Conservation (phyloP, 2,113 vertebrate genomes). For the Etheostoma cragini region DNA sequence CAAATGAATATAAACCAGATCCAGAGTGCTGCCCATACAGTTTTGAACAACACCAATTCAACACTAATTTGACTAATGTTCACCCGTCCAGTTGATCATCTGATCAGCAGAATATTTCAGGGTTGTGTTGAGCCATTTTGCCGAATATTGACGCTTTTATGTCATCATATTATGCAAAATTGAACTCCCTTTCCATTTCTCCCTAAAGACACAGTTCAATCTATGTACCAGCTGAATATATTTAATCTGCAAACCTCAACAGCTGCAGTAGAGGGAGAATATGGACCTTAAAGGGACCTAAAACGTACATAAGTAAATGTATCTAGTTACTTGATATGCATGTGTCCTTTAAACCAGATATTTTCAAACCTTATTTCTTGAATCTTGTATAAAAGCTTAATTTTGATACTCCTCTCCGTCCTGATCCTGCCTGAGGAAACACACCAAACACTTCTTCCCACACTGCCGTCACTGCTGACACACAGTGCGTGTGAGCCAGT, state of each 20-base stretch:
- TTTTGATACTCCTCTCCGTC: background rate
- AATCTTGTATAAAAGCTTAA: background rate
- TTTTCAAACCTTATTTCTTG: background rate
- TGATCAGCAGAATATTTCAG: background rate
- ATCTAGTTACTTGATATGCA: background rate
- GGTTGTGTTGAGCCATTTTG: background rate
- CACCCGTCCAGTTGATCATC: background rate
- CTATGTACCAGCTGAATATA: background rate
- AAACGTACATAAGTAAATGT: background rate
- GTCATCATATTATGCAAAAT: background rate
- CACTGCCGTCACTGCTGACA: conserved; percentile 25
- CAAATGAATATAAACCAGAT: background rate
- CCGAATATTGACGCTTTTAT: background rate
- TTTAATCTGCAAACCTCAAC: conserved; percentile 1
- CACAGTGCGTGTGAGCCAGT: conserved; percentile 34
- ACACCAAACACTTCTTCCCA: conserved; percentile 22
- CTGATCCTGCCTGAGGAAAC: conserved; percentile 14
- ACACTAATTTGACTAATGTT: background rate
- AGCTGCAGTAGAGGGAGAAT: background rate
- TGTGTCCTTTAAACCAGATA: background rate
- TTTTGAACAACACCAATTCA: background rate
- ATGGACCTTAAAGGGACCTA: no score
- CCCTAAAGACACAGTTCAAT: background rate
- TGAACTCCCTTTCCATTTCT: background rate
- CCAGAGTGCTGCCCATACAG: background rate